Evolutionary conservation across 1,140 invertebrate species (phyloP).

Genomic region (Babylonia areolata): DNA sequence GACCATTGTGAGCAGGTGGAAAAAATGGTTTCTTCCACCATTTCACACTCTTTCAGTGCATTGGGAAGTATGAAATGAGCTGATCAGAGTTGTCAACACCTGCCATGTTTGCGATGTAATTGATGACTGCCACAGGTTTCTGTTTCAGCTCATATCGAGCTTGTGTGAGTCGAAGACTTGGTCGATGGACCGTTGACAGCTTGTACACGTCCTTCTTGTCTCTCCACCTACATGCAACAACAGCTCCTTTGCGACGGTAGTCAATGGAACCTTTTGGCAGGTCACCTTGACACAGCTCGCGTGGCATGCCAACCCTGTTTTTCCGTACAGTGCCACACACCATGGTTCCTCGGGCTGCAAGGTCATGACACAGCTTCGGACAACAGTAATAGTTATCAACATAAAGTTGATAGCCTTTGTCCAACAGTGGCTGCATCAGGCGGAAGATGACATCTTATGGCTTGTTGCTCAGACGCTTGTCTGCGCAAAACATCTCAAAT

Average conservation of each 20-base stretch:
- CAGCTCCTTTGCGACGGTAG: neutral
- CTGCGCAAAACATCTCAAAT: slow-evolving; percentile 29
- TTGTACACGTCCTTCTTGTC: slow-evolving; percentile 32
- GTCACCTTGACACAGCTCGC: neutral
- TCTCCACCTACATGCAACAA: neutral
- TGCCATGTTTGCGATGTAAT: slow-evolving; percentile 38
- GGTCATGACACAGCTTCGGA: neutral
- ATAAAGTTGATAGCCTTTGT: slow-evolving; percentile 16
- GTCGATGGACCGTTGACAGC: slow-evolving; percentile 2
- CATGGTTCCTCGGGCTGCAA: neutral
- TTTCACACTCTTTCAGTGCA: slow-evolving; percentile 28
- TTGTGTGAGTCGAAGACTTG: neutral
- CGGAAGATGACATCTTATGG: slow-evolving; percentile 23
- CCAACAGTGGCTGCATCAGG: neutral
- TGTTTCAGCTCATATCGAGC: slow-evolving; percentile 11
- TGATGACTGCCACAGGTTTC: slow-evolving; percentile 34
- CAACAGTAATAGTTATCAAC: slow-evolving; percentile 38
- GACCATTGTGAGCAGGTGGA: slow-evolving; percentile 26
- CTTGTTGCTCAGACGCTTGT: slow-evolving; percentile 27
- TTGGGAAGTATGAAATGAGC: slow-evolving; percentile 31
- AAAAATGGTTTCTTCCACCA: slow-evolving; percentile 27
- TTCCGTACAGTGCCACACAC: slow-evolving; percentile 32
- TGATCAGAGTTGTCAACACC: slow-evolving; percentile 48
- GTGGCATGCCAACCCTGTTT: slow-evolving; percentile 27
- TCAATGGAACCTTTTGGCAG: neutral